These are phyloP conservation scores for Helicoverpa zea DNA, from an alignment of 1,140 invertebrate species.

Conservation along the genomic window DNA sequence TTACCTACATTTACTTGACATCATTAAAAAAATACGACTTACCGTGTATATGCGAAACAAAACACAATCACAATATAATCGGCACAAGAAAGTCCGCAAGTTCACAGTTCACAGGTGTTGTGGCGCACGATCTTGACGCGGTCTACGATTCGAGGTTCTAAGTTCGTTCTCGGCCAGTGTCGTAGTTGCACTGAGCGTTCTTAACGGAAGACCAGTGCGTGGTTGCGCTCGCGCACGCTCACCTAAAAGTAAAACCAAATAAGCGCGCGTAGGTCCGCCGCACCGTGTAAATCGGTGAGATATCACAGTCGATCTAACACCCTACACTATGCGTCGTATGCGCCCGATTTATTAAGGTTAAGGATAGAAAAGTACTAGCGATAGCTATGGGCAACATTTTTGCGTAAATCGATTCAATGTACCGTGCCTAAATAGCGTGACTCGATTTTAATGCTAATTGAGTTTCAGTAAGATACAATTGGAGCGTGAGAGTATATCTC, in stretches of 20 bases:
- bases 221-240: conserved; percentile 74
- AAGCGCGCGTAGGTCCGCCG: conserved; percentile 59
- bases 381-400: conserved; percentile 67
- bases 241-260: conserved; percentile 76
- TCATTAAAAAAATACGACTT: conserved; percentile 55
- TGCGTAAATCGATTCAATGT: conserved; percentile 70
- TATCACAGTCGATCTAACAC: conserved; percentile 72
- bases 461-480: conserved; percentile 62
- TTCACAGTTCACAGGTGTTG: conserved; percentile 70
- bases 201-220: conserved; percentile 78
- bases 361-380: conserved; percentile 71
- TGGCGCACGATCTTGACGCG: conserved; percentile 53
- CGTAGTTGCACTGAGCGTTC: conserved; percentile 78
- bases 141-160: conserved; percentile 68
- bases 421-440: conserved; percentile 59
- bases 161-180: conserved; percentile 81
- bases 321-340: conserved; percentile 63
- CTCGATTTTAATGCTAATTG: conserved; percentile 63
- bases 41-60: conserved; percentile 59
- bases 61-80: conserved; percentile 70
- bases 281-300: conserved; percentile 71
- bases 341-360: conserved; percentile 75
- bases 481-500: conserved; percentile 70
- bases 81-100: conserved; percentile 73
- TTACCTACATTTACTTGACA: conserved; percentile 20